phyloP scores from a whole-genome alignment of 1,140 invertebrate species.

The Chelonus insularis region DNA sequence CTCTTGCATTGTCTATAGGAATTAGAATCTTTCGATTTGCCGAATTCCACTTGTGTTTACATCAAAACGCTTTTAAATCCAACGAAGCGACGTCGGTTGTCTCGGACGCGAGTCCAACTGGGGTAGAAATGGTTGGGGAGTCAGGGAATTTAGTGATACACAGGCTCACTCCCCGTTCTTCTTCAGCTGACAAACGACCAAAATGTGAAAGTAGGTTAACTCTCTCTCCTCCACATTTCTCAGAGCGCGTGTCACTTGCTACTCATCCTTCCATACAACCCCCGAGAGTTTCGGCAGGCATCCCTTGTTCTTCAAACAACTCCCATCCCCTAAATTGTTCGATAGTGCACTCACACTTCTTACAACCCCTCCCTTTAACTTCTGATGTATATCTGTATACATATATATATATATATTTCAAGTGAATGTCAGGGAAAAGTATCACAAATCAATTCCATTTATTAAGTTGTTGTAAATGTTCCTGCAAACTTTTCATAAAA shows the following conservation, averaged over 20 bases:
- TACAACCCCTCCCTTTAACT: neutral
- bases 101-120: constrained; percentile 16
- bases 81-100: constrained; percentile 19
- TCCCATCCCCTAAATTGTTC: neutral
- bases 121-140: neutral
- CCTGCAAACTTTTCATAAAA: no score
- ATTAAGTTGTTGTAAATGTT: no score
- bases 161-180: neutral
- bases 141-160: constrained; percentile 24
- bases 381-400: neutral
- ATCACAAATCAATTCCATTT: no score
- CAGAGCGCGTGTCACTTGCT: constrained; percentile 18
- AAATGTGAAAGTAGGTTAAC: constrained; percentile 52
- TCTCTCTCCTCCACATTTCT: constrained; percentile 24
- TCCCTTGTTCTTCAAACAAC: constrained; percentile 5
- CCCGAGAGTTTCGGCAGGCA: neutral
- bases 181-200: constrained; percentile 44
- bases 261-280: neutral
- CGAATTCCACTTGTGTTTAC: constrained; percentile 40
- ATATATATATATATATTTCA: no score
- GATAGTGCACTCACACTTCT: neutral
- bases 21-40: constrained; percentile 35
- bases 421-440: no score
- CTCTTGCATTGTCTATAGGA: constrained; percentile 20
- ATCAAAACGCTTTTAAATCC: constrained; percentile 50